These are phyloP conservation scores for Peribatodes rhomboidaria DNA, from an alignment of 2,888 invertebrate genomes.

Conservation along the genomic window DNA sequence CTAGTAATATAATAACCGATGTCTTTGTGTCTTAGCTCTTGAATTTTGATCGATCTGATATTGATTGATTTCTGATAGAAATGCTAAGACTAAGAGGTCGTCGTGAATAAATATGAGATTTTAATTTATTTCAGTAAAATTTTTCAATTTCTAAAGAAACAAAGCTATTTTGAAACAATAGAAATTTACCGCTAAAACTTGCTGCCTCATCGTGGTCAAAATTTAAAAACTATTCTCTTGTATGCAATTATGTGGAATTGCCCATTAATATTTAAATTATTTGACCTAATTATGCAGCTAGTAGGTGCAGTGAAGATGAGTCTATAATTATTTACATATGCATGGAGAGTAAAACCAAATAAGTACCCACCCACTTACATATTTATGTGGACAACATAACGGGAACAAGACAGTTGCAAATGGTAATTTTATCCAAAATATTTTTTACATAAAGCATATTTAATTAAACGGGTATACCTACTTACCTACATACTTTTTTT, in stretches of 20 bases:
- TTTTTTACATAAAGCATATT: background rate
- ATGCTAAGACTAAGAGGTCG: too few relatives aligned
- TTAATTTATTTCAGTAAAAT: too few relatives aligned
- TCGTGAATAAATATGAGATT: too few relatives aligned
- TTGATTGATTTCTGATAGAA: too few relatives aligned
- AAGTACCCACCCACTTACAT: conserved; percentile 11
- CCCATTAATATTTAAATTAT: conserved; percentile 22
- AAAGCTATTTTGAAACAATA: too few relatives aligned
- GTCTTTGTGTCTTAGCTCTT: too few relatives aligned
- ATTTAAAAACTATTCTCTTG: background rate
- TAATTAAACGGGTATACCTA: background rate
- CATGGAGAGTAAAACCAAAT: conserved; percentile 6
- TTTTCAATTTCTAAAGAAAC: background rate
- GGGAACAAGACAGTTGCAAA: conserved; percentile 21
- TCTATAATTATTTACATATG: conserved; percentile 15
- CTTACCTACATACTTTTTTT: background rate
- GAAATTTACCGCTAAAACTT: background rate
- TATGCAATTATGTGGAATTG: conserved; percentile 15
- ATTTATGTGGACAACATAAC: conserved; percentile 20
- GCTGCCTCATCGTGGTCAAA: background rate
- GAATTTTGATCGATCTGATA: too few relatives aligned
- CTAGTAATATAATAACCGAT: too few relatives aligned
- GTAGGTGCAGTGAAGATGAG: conserved; percentile 11
- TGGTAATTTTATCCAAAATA: conserved; percentile 17
- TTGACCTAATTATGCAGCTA: conserved; percentile 16